A percentile compares a stretch with the other conserved stretches of the same genome.
Evolutionary conservation across 2,888 invertebrate genomes (phyloP).

Genomic region (Meandrusa payeni): DNA sequence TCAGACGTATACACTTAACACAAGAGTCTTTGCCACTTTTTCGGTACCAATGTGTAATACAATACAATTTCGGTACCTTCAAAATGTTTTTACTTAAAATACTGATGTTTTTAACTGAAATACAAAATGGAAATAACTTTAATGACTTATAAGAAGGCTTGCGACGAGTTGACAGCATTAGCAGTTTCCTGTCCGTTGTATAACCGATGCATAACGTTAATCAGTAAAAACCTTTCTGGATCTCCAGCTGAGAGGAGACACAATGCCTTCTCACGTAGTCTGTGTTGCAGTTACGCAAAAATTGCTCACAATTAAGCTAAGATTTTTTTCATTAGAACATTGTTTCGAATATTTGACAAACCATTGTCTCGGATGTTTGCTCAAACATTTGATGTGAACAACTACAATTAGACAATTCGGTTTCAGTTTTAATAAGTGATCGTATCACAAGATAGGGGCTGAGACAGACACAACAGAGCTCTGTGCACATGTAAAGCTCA

Average conservation of each 20-base stretch:
- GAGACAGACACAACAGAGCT: too few relatives aligned
- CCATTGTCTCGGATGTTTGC: constrained; percentile 45
- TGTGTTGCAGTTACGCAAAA: constrained; percentile 54
- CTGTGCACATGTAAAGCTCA: constrained; percentile 1
- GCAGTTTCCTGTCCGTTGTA: constrained; percentile 14
- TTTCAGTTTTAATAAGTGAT: constrained; percentile 5
- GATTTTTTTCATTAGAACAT: constrained; percentile 56
- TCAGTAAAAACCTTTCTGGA: constrained; percentile 15
- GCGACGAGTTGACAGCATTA: not conserved
- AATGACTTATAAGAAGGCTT: not conserved
- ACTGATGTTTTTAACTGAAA: constrained; percentile 4
- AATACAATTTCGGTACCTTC: too few relatives aligned
- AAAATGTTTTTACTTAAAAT: constrained; percentile 3
- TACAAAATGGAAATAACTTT: not conserved
- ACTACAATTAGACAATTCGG: constrained; percentile 7
- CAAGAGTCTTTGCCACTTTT: constrained; percentile 14
- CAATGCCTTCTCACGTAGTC: constrained; percentile 23
- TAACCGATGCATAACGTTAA: constrained; percentile 17
- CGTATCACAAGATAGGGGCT: not conserved
- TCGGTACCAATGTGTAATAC: too few relatives aligned
- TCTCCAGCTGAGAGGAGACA: constrained; percentile 9
- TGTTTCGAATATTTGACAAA: constrained; percentile 52
- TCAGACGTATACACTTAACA: constrained; percentile 15
- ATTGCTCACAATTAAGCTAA: constrained; percentile 53
- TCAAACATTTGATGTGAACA: constrained; percentile 19